Conservation (phyloP, 2,888 invertebrate species). For the Temnothorax ravouxi region DNA sequence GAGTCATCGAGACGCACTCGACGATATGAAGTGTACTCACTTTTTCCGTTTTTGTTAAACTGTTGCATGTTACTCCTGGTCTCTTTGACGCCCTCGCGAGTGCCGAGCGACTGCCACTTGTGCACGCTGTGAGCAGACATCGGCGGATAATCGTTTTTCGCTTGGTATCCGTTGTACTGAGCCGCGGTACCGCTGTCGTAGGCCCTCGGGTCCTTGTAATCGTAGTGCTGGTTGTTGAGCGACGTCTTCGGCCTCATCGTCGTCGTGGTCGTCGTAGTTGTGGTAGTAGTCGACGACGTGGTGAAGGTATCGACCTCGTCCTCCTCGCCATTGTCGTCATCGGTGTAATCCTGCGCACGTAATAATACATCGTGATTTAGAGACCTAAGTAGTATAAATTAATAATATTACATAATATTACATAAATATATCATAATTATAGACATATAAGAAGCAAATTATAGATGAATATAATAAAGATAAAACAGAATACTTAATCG, state of each 20-base stretch:
- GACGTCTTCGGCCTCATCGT: conserved; percentile 85
- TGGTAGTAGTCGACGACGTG: conserved; percentile 78
- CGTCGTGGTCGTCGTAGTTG: conserved; percentile 83
- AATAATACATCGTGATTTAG: conserved; percentile 1
- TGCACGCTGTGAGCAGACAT: conserved; percentile 81
- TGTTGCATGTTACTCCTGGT: conserved; percentile 79
- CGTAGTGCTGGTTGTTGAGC: conserved; percentile 66
- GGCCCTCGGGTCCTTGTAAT: conserved; percentile 76
- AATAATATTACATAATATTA: neutral
- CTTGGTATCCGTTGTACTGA: conserved; percentile 79
- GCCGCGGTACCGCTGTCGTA: conserved; percentile 74
- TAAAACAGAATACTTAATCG: neutral
- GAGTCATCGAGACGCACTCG: conserved; percentile 8
- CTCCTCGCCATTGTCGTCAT: conserved; percentile 80
- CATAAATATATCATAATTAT: neutral
- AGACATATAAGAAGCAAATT: neutral
- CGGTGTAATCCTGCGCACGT: conserved; percentile 79
- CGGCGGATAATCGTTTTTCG: conserved; percentile 80
- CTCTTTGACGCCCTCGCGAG: conserved; percentile 81
- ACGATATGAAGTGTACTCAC: conserved; percentile 72
- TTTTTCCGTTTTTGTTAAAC: conserved; percentile 78
- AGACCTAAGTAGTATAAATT: conserved; percentile 19
- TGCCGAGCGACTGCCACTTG: conserved; percentile 82
- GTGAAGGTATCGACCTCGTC: conserved; percentile 78
- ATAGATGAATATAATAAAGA: neutral